Percentiles rank a stretch among this genome's conserved stretches.
These are phyloP conservation scores for Pteruthius melanotis DNA, from an alignment of 2,113 vertebrate species.

Conservation along the genomic window DNA sequence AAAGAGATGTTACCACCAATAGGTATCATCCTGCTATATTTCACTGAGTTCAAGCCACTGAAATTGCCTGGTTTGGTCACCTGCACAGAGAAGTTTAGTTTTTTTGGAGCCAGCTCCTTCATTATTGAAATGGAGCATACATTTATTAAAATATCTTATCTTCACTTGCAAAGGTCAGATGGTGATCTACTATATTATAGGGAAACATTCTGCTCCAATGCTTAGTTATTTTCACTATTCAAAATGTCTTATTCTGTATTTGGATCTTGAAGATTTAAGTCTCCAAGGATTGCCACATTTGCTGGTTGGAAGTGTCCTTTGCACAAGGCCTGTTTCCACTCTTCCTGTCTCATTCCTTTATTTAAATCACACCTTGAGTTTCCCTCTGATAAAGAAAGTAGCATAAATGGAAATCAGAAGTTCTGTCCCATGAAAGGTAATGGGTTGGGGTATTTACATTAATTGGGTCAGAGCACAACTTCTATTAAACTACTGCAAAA, in stretches of 20 bases:
- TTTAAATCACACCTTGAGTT: background rate
- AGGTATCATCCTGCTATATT: background rate
- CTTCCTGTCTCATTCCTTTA: background rate
- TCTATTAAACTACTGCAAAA: background rate
- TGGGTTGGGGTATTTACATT: background rate
- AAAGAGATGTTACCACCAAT: background rate
- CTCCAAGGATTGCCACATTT: background rate
- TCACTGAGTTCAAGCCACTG: background rate
- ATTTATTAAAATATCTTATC: background rate
- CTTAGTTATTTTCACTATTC: background rate
- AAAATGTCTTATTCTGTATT: background rate
- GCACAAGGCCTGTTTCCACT: background rate
- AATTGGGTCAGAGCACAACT: background rate
- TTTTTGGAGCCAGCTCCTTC: background rate
- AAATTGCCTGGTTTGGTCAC: background rate
- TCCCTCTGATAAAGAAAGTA: background rate
- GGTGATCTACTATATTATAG: background rate
- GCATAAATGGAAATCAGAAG: background rate
- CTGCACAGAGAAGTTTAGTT: background rate
- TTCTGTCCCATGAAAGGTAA: background rate
- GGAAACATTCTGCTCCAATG: background rate
- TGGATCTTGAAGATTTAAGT: background rate
- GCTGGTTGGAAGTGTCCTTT: background rate
- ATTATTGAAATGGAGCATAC: background rate
- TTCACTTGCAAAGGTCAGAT: background rate